Evolutionary conservation across 2,888 invertebrate species (phyloP), one percentile per base, ranked within the genome.

Genomic region (Melanophora roralis): DNA sequence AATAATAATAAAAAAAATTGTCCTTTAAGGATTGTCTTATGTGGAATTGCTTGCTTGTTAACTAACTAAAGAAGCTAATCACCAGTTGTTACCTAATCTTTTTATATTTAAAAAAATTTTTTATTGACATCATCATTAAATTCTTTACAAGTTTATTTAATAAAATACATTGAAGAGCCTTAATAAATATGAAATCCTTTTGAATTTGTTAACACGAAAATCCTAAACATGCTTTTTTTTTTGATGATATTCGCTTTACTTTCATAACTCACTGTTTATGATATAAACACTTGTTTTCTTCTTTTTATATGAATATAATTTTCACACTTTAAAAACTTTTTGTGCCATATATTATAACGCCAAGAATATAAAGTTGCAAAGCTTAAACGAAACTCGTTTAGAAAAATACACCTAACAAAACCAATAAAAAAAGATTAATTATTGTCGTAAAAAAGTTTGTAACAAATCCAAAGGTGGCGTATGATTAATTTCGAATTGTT

Each of bases 301-400:
- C 57, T 55, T 57, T 7, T 16, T n/a, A n/a, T n/a, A n/a, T n/a
- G n/a, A n/a, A n/a, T 38, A 16, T 43, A 19, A 32, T 49, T 68
- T 67, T 1, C 47, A 34, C 47, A 67, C 38, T 55, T 38, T 16
- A 32, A 32, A 76, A 55, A 32, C n/a, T 36, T 38, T 59, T 65
- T 38, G 19, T 8, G 40, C 1, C 45, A 68, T 47, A n/a, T n/a
- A 21, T 47, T 43, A 32, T 12, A 27, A 55, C 47, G 47, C 53
- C 19, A 43, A 19, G 12, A 38, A 45, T 40, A 9, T 1, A 23
- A 59, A 34, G n/a, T n/a, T 9, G 27, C 23, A 59, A 40, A 59
- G 11, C 21, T 69, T 62, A 32, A 27, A 49, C 12, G 16, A 74
- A 57, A 69, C 53, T 53, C 69, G 69, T 65, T 79, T 69, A 23